These are phyloP conservation scores for Colostygia pectinataria DNA, from an alignment of 2,888 invertebrate genomes.

Conservation along the genomic window DNA sequence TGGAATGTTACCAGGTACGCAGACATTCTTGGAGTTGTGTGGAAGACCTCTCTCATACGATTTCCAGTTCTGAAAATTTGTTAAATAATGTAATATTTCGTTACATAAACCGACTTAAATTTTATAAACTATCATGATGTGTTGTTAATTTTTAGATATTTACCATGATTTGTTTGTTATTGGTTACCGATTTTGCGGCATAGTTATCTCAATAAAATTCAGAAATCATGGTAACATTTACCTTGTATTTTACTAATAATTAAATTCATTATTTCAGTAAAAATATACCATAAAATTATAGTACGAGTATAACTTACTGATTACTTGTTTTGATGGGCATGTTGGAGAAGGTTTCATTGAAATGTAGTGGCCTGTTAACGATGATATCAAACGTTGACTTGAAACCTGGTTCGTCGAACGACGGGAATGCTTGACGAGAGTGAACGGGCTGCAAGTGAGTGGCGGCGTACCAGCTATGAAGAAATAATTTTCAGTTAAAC, in stretches of 20 bases:
- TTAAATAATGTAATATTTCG: no score
- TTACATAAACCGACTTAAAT: no score
- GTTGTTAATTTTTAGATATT: no score
- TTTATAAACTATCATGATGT: no score
- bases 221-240: no score
- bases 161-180: no score
- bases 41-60: constrained; percentile 69
- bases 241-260: no score
- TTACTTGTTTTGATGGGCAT: constrained; percentile 50
- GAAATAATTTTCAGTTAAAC: background rate
- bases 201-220: no score
- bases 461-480: constrained; percentile 87
- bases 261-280: no score
- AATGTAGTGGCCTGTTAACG: constrained; percentile 60
- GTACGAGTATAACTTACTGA: constrained; percentile 50
- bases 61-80: constrained; percentile 55
- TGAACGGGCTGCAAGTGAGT: constrained; percentile 91
- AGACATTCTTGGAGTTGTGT: constrained; percentile 88
- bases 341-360: constrained; percentile 63
- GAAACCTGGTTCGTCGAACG: constrained; percentile 91
- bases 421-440: constrained; percentile 90
- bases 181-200: no score
- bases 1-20: constrained; percentile 92
- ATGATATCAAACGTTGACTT: constrained; percentile 83
- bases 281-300: no score